Evolutionary conservation across 2,113 vertebrate genomes (phyloP), one percentile per base, ranked within the genome.

Genomic region (Procavia capensis): DNA sequence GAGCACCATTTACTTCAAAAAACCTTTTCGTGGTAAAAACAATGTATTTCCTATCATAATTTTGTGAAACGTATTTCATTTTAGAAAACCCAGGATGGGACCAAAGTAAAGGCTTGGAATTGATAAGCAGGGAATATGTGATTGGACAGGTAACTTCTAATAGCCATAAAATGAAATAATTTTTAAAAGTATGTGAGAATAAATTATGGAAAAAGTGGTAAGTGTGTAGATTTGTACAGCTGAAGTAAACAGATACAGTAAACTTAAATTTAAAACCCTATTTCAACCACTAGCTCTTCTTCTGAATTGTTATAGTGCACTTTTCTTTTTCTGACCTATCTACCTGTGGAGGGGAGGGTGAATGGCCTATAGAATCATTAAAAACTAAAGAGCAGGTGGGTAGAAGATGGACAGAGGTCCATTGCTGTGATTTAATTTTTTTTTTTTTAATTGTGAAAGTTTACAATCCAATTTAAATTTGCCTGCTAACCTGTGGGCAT

Each of bases 1-100:
- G 70, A 91, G 70, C 11, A 86, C 57, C 20, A 41, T 81, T 93
- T 94, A 93, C 89, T 93, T 94, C 50, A 19, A 88, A 96, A 93
- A 79, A 74, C 25, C 34, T 90, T 92, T 93, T 74, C 43, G 41
- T 95, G 47, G 34, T 94, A 78, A 75, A 95, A 95, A 95, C 66
- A 92, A 85, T 79, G n/a, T 95, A 70, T 90, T 90, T 72, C 80
- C 6, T 59, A 64, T 91, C 87, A 91, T 93, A 59, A 39, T 31
- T 2, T 54, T 87, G n/a, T 68, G 27, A 85, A 80, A 63, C 36
- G 10, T 84, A 17, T 90, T 90, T 92, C 66, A 54, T 82, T 88
- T 80, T 50, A 43, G 57, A 64, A 96, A 85, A 84, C 64, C 25
- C 10, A 9, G 0, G 54, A 24, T 74, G 41, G 27, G 70, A n/a